Evolutionary conservation across 2,888 invertebrate species (phyloP), one percentile per base, ranked within the genome.

Genomic region (Blera fallax): DNA sequence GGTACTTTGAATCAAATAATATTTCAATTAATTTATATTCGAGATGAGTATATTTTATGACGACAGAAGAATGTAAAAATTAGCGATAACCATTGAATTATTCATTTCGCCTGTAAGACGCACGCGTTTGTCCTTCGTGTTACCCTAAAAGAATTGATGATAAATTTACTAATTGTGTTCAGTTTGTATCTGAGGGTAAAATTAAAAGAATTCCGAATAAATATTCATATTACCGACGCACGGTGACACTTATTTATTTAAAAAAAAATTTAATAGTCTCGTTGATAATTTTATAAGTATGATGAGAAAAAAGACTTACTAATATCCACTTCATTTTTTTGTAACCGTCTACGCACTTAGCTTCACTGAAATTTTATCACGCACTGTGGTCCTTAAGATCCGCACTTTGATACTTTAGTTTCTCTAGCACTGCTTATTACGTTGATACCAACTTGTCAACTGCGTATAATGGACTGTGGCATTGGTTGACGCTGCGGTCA

Each of bases 391-490:
- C 62, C 64, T 70, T 37, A 52, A 56, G 58, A 67, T 72, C 34
- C 27, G 29, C 37, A 54, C 62, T 73, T 40, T 14, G 32, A 73
- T 56, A 11, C 6, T 70, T 32, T 40, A 34, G 29, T 48, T 60
- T 43, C 21, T 40, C 43, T 62, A 32, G 37, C 62, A 84, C 80
- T 40, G 72, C 64, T 60, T 16, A 29, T n/a, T 37, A 34, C 43
- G 54, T 73, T 77, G 89, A 90, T 90, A 89, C 89, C 89, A 90
- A 89, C 90, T 89, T 89, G 89, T 88, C 91, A 89, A 90, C 90
- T 89, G 88, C 90, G 89, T 88, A 89, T 89, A 90, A 91, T 90
- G 89, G 90, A 92, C 92, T 92, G 92, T 90, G 88, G 90, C 88
- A 88, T 89, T 89, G 88, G 89, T 88, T 89, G 88, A 88, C 87